phyloP scores from a whole-genome alignment of 2,797 vertebrate genomes.

The Pyrocephalus nanus region DNA sequence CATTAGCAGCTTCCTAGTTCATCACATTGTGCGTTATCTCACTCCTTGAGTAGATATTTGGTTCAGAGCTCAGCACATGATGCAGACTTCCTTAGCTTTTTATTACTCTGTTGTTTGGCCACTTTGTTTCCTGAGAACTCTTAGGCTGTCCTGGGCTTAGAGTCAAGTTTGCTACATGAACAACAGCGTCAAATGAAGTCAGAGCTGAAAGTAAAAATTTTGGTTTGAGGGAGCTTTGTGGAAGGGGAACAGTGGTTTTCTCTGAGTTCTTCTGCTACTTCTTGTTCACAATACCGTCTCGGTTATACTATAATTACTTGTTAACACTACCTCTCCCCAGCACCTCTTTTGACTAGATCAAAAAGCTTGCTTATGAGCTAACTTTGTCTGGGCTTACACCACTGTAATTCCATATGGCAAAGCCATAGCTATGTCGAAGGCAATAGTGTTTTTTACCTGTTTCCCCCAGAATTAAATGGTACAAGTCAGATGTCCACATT shows the following conservation, averaged over 20 bases:
- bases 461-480: not conserved
- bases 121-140: not conserved
- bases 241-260: not conserved
- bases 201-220: not conserved
- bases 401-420: not conserved
- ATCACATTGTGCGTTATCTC: not conserved
- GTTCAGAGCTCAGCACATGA: not conserved
- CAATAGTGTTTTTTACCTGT: not conserved
- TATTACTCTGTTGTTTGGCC: not conserved
- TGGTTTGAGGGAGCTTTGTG: not conserved
- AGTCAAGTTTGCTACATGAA: not conserved
- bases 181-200: not conserved
- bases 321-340: not conserved
- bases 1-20: not conserved
- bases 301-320: not conserved
- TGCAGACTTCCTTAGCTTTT: not conserved
- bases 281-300: not conserved
- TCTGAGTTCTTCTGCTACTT: not conserved
- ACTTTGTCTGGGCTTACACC: not conserved
- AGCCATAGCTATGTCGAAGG: not conserved
- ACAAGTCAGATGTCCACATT: not conserved
- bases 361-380: not conserved
- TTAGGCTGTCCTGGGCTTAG: not conserved
- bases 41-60: not conserved
- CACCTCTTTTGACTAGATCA: not conserved